Evolutionary conservation across 2,113 vertebrate species (phyloP).

Genomic region (Takifugu bimaculatus): DNA sequence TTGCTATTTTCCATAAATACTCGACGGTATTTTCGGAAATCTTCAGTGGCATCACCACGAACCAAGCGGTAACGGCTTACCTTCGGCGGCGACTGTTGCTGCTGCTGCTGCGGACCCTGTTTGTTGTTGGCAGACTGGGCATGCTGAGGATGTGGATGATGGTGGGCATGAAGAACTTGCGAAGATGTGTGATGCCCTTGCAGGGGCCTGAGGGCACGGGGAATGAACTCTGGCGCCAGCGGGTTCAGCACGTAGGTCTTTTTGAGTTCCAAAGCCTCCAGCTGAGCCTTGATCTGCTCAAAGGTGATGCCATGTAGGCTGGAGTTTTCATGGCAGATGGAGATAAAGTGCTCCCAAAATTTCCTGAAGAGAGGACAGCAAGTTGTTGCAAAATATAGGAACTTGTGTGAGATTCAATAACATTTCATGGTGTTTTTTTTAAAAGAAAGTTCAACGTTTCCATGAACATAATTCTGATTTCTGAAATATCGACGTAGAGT

Average conservation of each 20-base stretch:
- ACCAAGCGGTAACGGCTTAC: conserved; percentile 45
- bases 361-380: conserved; percentile 75
- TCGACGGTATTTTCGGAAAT: not conserved
- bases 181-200: conserved; percentile 73
- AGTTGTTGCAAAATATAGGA: not conserved
- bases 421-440: not conserved
- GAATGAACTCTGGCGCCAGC: conserved; percentile 96
- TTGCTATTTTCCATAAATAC: too few species aligned
- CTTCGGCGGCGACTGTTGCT: conserved; percentile 94
- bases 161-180: conserved; percentile 74
- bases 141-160: conserved; percentile 77
- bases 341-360: conserved; percentile 99
- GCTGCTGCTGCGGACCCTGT: conserved; percentile 74
- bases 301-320: conserved; percentile 98
- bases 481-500: not conserved
- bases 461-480: not conserved
- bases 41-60: not conserved
- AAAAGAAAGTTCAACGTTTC: not conserved
- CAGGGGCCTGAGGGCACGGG: conserved; percentile 83
- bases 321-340: conserved; percentile 91
- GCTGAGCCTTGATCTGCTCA: conserved; percentile 95
- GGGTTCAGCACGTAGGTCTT: conserved; percentile 98
- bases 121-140: conserved; percentile 76
- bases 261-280: conserved; percentile 97
- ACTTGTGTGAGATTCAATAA: not conserved